phyloP scores from a whole-genome alignment of 2,888 invertebrate genomes.

The Linnaemya vulpina region DNA sequence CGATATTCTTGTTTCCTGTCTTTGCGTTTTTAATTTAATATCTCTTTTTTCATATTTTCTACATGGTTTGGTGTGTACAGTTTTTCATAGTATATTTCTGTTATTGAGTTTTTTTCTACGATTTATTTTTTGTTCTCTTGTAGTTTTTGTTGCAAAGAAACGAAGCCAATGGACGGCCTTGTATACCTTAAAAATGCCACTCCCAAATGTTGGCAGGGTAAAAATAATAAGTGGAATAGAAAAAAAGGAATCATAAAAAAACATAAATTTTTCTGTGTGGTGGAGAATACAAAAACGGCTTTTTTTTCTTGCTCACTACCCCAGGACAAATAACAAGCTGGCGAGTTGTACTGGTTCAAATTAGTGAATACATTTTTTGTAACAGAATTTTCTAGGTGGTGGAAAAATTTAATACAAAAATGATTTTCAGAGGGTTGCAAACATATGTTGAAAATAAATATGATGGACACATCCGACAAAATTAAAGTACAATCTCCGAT shows the following conservation, averaged over 20 bases:
- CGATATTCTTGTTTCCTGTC: background rate
- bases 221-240: conserved; percentile 34
- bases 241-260: conserved; percentile 35
- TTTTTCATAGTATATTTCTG: conserved; percentile 10
- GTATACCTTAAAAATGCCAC: conserved; percentile 51
- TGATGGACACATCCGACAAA: conserved; percentile 15
- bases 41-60: conserved; percentile 3
- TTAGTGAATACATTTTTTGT: background rate
- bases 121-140: conserved; percentile 9
- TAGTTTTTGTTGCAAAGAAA: conserved; percentile 27
- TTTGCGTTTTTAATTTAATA: background rate
- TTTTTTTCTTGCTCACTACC: conserved; percentile 30
- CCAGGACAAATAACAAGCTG: conserved; percentile 6
- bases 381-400: conserved; percentile 36
- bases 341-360: conserved; percentile 23
- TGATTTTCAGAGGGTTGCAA: conserved; percentile 24
- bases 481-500: no score
- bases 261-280: conserved; percentile 37
- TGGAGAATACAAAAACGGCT: conserved; percentile 68
- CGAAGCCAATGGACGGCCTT: conserved; percentile 63
- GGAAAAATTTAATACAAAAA: background rate
- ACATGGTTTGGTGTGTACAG: conserved; percentile 14
- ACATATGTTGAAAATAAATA: background rate
- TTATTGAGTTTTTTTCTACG: conserved; percentile 13
- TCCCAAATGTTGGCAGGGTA: conserved; percentile 62